Percentiles rank a stretch among this genome's conserved stretches.
Conservation (phyloP, 2,888 invertebrate species). For the Gastrophysa polygoni region DNA sequence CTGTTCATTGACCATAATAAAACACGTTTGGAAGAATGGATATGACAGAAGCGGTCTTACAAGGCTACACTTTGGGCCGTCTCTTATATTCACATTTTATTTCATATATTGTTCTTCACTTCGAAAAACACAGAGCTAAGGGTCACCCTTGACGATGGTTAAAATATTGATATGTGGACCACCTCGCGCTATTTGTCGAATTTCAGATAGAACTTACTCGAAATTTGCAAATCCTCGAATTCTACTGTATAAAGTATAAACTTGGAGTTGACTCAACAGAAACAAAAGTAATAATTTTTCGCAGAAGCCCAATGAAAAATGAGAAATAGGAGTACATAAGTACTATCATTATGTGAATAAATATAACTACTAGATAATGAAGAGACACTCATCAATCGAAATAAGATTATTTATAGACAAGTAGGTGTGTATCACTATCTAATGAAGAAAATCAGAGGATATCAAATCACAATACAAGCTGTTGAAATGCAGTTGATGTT, state of each 20-base stretch:
- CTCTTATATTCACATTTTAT: neutral
- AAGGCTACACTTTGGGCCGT: neutral
- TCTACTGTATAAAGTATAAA: neutral
- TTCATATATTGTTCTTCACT: neutral
- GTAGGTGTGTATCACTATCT: too few species aligned
- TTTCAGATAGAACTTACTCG: neutral
- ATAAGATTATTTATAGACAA: neutral
- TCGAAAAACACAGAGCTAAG: slow-evolving; percentile 3
- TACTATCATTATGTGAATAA: too few species aligned
- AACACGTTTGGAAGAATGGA: too few species aligned
- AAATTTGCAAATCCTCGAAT: neutral
- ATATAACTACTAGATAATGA: too few species aligned
- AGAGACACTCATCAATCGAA: too few species aligned
- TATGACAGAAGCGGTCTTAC: too few species aligned
- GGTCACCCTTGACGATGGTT: neutral
- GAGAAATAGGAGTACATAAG: too few species aligned
- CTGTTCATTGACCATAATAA: too few species aligned
- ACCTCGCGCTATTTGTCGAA: neutral
- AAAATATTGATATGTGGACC: slow-evolving; percentile 8
- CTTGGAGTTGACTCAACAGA: neutral
- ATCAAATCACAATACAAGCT: too few species aligned
- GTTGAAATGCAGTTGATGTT: too few species aligned
- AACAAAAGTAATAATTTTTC: slow-evolving; percentile 8
- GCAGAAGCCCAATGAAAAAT: neutral
- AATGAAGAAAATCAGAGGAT: too few species aligned